Conservation (phyloP, 2,888 invertebrate genomes). For the Neoaliturus tenellus region DNA sequence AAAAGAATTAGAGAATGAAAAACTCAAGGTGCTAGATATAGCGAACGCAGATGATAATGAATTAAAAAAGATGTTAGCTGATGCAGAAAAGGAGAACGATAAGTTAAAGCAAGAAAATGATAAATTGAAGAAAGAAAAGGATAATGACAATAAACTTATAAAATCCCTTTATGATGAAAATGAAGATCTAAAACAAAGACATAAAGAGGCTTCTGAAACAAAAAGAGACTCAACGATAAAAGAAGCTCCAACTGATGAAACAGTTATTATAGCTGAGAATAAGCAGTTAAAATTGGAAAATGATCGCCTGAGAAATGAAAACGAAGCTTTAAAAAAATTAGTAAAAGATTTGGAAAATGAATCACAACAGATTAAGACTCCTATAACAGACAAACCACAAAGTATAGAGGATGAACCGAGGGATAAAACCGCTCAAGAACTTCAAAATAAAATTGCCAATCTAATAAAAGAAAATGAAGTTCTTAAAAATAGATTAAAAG, state of each 20-base stretch:
- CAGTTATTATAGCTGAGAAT: neutral
- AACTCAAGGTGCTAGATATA: neutral
- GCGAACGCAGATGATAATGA: conserved; percentile 24
- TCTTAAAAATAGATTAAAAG: neutral
- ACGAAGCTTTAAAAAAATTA: conserved; percentile 7
- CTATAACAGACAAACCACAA: neutral
- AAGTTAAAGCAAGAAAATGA: conserved; percentile 14
- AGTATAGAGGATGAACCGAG: neutral
- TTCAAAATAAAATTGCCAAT: neutral
- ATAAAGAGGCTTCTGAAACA: neutral
- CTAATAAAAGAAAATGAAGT: conserved; percentile 4
- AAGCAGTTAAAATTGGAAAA: neutral
- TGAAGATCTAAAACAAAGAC: neutral
- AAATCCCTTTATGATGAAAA: neutral
- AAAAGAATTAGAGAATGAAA: conserved; percentile 31
- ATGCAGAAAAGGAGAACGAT: neutral
- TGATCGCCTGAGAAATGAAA: neutral
- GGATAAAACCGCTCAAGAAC: neutral
- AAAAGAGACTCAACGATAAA: neutral
- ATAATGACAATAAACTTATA: conserved; percentile 32
- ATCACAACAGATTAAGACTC: neutral
- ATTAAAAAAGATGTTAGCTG: conserved; percentile 7
- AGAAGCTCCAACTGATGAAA: neutral
- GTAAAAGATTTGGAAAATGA: conserved; percentile 4
- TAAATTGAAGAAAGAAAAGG: conserved; percentile 4